Percentiles rank a stretch among this genome's conserved stretches.
phyloP scores from a whole-genome alignment of 2,888 invertebrate species.

The Scaptomyza flava region DNA sequence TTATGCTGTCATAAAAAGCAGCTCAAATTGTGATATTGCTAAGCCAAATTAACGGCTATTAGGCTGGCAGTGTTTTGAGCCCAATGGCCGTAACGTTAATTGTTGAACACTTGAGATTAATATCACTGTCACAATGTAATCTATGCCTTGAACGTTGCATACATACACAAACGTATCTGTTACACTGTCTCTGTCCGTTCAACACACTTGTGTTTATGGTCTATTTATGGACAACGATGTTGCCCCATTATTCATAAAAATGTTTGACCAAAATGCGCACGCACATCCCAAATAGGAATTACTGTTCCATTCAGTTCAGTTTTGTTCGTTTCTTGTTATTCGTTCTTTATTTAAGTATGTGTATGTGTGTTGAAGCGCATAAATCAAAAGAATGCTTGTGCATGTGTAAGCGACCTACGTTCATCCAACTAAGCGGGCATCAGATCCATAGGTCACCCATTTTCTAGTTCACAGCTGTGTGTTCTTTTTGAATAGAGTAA shows the following conservation, averaged over 20 bases:
- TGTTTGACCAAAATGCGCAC: conserved; percentile 49
- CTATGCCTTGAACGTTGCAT: conserved; percentile 20
- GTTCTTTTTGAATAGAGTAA: not conserved
- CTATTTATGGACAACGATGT: conserved; percentile 68
- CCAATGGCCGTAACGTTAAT: conserved; percentile 52
- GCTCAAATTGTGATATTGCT: conserved; percentile 32
- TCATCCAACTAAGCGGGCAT: conserved; percentile 50
- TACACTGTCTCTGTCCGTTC: conserved; percentile 9
- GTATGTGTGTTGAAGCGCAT: conserved; percentile 5
- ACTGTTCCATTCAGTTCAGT: conserved; percentile 29
- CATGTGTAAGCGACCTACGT: conserved; percentile 32
- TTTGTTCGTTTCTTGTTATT: not conserved
- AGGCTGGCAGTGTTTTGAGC: conserved; percentile 16
- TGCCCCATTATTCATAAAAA: conserved; percentile 71
- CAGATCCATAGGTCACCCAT: conserved; percentile 23
- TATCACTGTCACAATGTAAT: conserved; percentile 39
- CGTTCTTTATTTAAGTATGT: not conserved
- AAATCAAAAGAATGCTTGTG: conserved; percentile 3
- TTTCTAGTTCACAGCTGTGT: conserved; percentile 23
- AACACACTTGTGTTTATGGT: conserved; percentile 54
- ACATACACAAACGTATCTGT: not conserved
- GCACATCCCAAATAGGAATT: conserved; percentile 47
- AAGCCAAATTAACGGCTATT: conserved; percentile 28
- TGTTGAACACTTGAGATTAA: conserved; percentile 72
- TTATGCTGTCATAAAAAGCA: conserved; percentile 68